These are phyloP conservation scores for Diplolepis rosae DNA, from an alignment of 2,888 invertebrate species.

Conservation along the genomic window DNA sequence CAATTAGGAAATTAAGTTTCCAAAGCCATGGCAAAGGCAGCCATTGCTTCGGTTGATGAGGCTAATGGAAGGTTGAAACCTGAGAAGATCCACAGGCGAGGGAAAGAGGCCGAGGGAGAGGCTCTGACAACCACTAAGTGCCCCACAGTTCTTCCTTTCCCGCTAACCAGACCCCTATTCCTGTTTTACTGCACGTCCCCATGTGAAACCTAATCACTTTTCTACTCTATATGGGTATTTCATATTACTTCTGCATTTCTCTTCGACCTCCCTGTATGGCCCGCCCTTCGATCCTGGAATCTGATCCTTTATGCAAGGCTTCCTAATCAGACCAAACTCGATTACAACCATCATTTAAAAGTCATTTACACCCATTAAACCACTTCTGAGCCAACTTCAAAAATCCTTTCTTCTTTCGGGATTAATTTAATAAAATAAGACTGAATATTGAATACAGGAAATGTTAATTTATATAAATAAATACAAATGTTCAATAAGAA, in stretches of 20 bases:
- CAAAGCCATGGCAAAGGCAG: constrained; percentile 57
- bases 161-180: constrained; percentile 34
- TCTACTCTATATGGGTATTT: constrained; percentile 62
- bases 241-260: constrained; percentile 60
- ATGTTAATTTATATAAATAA: too few relatives aligned
- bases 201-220: constrained; percentile 70
- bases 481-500: too few relatives aligned
- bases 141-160: constrained; percentile 61
- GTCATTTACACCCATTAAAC: background rate
- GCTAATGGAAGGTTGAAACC: constrained; percentile 73
- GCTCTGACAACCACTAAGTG: constrained; percentile 71
- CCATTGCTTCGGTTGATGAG: constrained; percentile 69
- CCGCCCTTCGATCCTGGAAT: constrained; percentile 46
- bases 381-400: background rate
- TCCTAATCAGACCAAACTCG: constrained; percentile 51
- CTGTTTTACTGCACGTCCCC: constrained; percentile 45
- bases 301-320: constrained; percentile 56
- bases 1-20: constrained; percentile 67
- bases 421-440: background rate
- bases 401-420: background rate
- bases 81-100: constrained; percentile 63
- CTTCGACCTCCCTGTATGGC: constrained; percentile 30
- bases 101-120: constrained; percentile 64
- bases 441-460: too few relatives aligned
- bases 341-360: background rate